phyloP scores from a whole-genome alignment of 2,113 vertebrate genomes.

The Thermophis baileyi region DNA sequence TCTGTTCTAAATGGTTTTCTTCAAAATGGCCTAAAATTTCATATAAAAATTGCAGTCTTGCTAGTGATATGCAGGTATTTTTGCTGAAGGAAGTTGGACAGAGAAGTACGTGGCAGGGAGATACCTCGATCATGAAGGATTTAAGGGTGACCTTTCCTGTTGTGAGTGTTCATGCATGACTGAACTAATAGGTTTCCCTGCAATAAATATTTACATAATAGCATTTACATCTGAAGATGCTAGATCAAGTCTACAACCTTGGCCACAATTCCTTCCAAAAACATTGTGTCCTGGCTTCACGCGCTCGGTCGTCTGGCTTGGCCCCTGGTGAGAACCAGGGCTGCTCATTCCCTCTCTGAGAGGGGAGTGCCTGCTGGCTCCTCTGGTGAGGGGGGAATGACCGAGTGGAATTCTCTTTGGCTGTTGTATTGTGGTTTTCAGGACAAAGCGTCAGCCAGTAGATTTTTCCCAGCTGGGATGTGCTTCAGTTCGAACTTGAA shows the following conservation, averaged over 20 bases:
- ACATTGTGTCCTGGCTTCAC: too few species aligned
- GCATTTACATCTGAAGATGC: not conserved
- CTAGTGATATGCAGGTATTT: not conserved
- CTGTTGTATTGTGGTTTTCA: too few species aligned
- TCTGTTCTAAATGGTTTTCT: too few species aligned
- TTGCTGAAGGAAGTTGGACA: not conserved
- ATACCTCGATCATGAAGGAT: not conserved
- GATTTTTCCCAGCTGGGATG: too few species aligned
- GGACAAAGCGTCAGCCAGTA: too few species aligned
- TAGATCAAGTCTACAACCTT: not conserved
- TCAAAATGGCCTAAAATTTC: not conserved
- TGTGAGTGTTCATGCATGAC: not conserved
- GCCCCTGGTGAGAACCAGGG: too few species aligned
- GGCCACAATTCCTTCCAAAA: not conserved
- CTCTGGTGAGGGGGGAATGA: too few species aligned
- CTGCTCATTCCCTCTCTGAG: too few species aligned
- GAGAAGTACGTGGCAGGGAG: not conserved
- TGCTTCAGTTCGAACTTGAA: too few species aligned
- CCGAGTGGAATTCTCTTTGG: too few species aligned
- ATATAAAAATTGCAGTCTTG: not conserved
- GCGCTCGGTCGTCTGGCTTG: too few species aligned
- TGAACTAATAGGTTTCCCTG: not conserved
- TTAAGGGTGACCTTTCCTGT: not conserved
- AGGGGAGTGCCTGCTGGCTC: too few species aligned
- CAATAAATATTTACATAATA: not conserved